Evolutionary conservation across 1,140 invertebrate genomes (phyloP), one percentile per base, ranked within the genome.

Genomic region (Xylocopa sonorina): DNA sequence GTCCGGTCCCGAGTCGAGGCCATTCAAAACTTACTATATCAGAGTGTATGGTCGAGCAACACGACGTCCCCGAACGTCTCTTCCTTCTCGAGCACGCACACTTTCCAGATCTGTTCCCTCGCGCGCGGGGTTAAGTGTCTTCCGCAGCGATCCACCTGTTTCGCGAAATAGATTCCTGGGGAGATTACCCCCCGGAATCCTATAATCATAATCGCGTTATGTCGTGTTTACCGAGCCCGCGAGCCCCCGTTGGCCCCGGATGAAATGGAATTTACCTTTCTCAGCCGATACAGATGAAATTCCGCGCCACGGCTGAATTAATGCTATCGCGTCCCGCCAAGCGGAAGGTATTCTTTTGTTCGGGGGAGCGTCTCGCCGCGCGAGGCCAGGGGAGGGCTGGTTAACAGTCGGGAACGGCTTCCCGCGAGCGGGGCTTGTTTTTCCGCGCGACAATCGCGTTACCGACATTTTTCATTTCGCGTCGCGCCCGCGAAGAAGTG

Each of bases 271-370:
- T 67, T 76, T 67, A 57, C 43, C 21, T 67, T 48, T 46, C 38
- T 67, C 34, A 7, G 16, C 21, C 21, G 50, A 48, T 67, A 46
- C 48, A 67, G 67, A 76, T 76, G 63, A 76, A 76, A 76, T 67
- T 76, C 63, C 62, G 9, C 27, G 21, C 38, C 41, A 32, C 9
- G 12, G 7, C 16, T 43, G 63, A 76, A 76, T 76, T 76, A 67
- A 67, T 57, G 41, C 14, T 21, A 66, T 41, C 60, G 57, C 68
- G 41, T 14, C 18, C 43, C 9, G 18, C 21, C 29, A 21, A 29
- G n/a, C 48, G 32, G n/a, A n/a, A n/a, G n/a, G n/a, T 29, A 16
- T 74, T 64, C 46, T 64, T 64, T 53, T 41, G 34, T 74, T 21
- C 7, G 10, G 32, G 0, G n/a, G 57, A 48, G 24, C 51, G 43